phyloP scores from a whole-genome alignment of 2,888 invertebrate genomes.

The Drosophila pullipes region DNA sequence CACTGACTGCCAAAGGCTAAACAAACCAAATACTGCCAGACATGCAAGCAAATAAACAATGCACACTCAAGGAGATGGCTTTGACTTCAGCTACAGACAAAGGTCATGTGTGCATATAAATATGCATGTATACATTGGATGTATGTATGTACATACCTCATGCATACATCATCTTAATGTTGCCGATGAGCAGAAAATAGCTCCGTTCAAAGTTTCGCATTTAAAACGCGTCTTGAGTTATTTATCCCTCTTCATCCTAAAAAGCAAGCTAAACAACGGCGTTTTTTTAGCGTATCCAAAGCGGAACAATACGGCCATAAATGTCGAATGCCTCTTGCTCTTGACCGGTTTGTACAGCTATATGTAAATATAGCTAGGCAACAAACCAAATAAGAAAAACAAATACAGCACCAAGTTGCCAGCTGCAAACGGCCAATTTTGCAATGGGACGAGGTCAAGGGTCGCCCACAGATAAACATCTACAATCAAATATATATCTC shows the following conservation, averaged over 20 bases:
- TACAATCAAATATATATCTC: constrained; percentile 39
- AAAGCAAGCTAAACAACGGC: constrained; percentile 52
- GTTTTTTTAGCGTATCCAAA: constrained; percentile 43
- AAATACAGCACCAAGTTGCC: constrained; percentile 42
- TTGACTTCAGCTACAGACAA: constrained; percentile 23
- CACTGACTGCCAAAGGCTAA: constrained; percentile 55
- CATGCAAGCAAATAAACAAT: constrained; percentile 70
- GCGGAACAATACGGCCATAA: constrained; percentile 53
- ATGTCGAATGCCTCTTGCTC: constrained; percentile 61
- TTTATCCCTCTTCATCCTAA: constrained; percentile 1
- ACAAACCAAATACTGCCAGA: constrained; percentile 68
- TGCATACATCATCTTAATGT: constrained; percentile 30
- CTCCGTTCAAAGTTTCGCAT: constrained; percentile 42
- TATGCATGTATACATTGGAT: background rate
- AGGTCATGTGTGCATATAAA: constrained; percentile 64
- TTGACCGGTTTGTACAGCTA: constrained; percentile 79
- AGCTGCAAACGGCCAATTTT: constrained; percentile 64
- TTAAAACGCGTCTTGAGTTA: constrained; percentile 13
- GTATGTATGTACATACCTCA: constrained; percentile 5
- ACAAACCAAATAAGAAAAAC: constrained; percentile 4
- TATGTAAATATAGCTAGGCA: constrained; percentile 30
- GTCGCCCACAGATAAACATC: constrained; percentile 49
- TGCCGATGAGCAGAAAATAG: constrained; percentile 47
- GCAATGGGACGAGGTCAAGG: constrained; percentile 73
- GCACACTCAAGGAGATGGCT: constrained; percentile 72